Base-by-base conservation (phyloP, 2,888 invertebrate species). In the Cantharis flavilabris region DNA sequence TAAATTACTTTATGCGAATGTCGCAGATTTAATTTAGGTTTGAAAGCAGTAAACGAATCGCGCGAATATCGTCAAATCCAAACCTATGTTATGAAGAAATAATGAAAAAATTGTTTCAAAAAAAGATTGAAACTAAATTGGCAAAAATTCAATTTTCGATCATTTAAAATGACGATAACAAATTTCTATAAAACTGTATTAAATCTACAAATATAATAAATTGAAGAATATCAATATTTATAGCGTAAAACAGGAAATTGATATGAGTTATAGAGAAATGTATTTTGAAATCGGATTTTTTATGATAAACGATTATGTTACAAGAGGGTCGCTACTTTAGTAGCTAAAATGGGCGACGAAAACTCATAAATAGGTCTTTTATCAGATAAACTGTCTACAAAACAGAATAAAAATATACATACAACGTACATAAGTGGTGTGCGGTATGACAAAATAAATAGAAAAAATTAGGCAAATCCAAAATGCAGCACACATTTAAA, bases 261-360 rank as follows among this genome's bases (percentile, higher is more conserved):
- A 81, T 81, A 80, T 75, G 81, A 79, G 80, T 81, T 82, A 83
- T 79, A 80, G 77, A 81, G 76, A 76, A 78, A 79, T 81, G 82
- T 82, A 81, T 83, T 72, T 82, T 78, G 63, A 81, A 83, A 82
- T 82, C 80, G 82, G 82, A 83, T 82, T 83, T 82, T 82, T 80
- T 80, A 82, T 83, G 82, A 83, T 82, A 82, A 81, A 82, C 81
- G 80, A 80, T 82, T 80, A 82, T 82, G 80, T 82, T 79, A 76
- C 80, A 78, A 71, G 70, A 76, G 76, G 78, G 80, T 79, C 80
- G 78, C 79, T 79, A 81, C 80, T 80, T 82, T 81, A 81, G 78
- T 81, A 80, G 80, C 80, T 76, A 79, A 77, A 79, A 79, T 76
- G 79, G 79, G 77, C 79, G 79, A 77, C 75, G 79, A 79, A 79